A percentile compares a stretch with the other conserved stretches of the same genome.
These are phyloP conservation scores for Xanthorhoe designata DNA, from an alignment of 2,888 invertebrate genomes.

Conservation along the genomic window DNA sequence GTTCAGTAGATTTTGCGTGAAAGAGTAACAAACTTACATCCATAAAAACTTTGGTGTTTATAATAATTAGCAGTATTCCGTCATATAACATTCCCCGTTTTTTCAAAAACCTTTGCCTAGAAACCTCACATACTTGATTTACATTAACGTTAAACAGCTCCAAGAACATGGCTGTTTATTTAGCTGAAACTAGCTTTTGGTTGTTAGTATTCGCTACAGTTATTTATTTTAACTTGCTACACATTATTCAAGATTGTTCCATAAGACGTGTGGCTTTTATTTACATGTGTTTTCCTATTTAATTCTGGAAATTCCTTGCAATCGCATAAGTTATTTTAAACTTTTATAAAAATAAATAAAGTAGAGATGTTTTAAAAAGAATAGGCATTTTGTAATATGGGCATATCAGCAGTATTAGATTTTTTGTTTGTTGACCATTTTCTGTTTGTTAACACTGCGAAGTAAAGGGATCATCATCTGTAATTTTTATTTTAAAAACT, in stretches of 20 bases:
- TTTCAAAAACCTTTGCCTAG: neutral
- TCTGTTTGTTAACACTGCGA: too few species aligned
- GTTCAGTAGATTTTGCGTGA: too few species aligned
- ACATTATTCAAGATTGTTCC: slow-evolving; percentile 9
- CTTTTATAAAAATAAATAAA: too few species aligned
- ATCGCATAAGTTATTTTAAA: neutral
- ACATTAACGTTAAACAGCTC: slow-evolving; percentile 22
- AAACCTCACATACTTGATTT: slow-evolving; percentile 21
- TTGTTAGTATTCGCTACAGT: slow-evolving; percentile 12
- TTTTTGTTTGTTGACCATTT: too few species aligned
- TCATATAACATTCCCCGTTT: neutral
- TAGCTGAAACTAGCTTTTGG: slow-evolving; percentile 17
- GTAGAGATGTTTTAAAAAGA: too few species aligned
- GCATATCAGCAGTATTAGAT: too few species aligned
- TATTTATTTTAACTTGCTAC: slow-evolving; percentile 16
- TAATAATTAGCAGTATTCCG: too few species aligned
- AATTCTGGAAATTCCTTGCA: neutral
- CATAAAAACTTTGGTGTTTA: too few species aligned
- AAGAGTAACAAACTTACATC: too few species aligned
- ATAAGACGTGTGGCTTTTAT: neutral
- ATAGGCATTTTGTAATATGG: too few species aligned
- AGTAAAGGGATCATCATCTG: too few species aligned
- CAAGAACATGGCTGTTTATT: slow-evolving; percentile 18
- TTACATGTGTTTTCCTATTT: neutral
- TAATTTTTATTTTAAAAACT: too few species aligned